phyloP scores from a whole-genome alignment of 2,113 vertebrate species.

The Colistium nudipinnis region DNA sequence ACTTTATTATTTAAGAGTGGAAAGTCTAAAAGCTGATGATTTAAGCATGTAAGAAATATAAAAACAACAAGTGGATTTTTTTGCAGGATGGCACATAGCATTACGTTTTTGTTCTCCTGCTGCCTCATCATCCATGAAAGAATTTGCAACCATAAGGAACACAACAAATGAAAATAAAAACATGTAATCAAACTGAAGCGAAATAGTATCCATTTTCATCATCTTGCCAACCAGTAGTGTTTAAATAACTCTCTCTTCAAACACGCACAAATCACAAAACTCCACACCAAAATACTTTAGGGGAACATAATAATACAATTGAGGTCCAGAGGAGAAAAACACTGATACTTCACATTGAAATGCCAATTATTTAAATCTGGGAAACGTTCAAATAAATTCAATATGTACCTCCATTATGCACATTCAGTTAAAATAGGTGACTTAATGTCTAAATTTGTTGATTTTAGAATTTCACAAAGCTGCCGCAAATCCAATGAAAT shows the following conservation, averaged over 20 bases:
- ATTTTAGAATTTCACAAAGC: slow-evolving; percentile 18
- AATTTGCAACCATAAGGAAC: slow-evolving; percentile 59
- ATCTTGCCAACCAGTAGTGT: slow-evolving; percentile 54
- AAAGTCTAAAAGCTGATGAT: slow-evolving; percentile 56
- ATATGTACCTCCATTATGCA: slow-evolving; percentile 20
- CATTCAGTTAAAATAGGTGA: slow-evolving; percentile 33
- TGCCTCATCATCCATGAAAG: slow-evolving; percentile 37
- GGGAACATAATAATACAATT: slow-evolving; percentile 38
- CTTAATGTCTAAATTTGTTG: slow-evolving; percentile 2
- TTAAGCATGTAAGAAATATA: slow-evolving; percentile 60
- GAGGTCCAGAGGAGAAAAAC: slow-evolving; percentile 48
- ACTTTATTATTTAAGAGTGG: slow-evolving; percentile 66
- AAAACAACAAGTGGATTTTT: slow-evolving; percentile 61
- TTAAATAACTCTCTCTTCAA: slow-evolving; percentile 70
- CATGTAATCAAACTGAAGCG: slow-evolving; percentile 48
- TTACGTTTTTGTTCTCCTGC: slow-evolving; percentile 34
- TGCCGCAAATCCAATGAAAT: slow-evolving; percentile 12
- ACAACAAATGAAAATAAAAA: slow-evolving; percentile 48
- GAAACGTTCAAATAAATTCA: slow-evolving; percentile 16
- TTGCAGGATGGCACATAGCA: slow-evolving; percentile 43
- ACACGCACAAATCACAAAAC: slow-evolving; percentile 71
- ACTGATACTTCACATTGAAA: slow-evolving; percentile 58
- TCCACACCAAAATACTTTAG: slow-evolving; percentile 61
- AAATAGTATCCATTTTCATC: slow-evolving; percentile 35
- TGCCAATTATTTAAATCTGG: slow-evolving; percentile 55